Evolutionary conservation across 30 jellyfish, hydroid and myxozoan genomes (phyloP), one percentile per base, ranked within the genome.

Genomic region (Aurelia sp.): DNA sequence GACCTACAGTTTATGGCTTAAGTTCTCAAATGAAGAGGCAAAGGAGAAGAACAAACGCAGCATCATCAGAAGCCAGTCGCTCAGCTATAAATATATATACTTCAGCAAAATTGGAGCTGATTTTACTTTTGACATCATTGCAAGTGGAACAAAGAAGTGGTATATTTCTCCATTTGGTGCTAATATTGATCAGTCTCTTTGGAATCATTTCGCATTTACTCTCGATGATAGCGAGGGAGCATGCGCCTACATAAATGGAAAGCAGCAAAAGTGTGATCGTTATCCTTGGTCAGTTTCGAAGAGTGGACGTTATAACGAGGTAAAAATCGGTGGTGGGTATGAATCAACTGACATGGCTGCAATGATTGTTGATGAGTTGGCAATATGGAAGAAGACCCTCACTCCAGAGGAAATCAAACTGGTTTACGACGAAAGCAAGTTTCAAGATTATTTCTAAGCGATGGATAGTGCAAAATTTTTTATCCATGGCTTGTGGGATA

Each of bases 241-340:
- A 2, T 76, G 87, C 20, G 87, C 77, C 40, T 76, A 53, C 87
- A 60, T 76, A 16, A 76, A 76, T 51, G 87, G 87, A 58, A 74
- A 51, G 20, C 55, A 76, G 35, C 65, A 76, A 24, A 27, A 15
- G 51, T 76, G 87, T 40, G 77, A 76, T n/a, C 41, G 58, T 11
- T 1, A 15, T 10, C 74, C 73, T 19, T 3, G 2, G 5, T 0
- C 78, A 16, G 87, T 60, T 12, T 7, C 55, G 15, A 12, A 4
- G 16, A 2, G 55, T 8, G 15, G 15, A 44, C 6, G 13, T 1
- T 44, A 13, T 12, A 44, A 44, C 55, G 15, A 8, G 55, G 55
- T 44, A 44, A 44, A 44, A 44, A 8, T 44, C 15, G 55, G 55
- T 9, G 55, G 55, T 44, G 55, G 55, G 55, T 44, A 44, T 44